phyloP scores from a whole-genome alignment of 2,888 invertebrate genomes.

The Trileptium ribeirensis region DNA sequence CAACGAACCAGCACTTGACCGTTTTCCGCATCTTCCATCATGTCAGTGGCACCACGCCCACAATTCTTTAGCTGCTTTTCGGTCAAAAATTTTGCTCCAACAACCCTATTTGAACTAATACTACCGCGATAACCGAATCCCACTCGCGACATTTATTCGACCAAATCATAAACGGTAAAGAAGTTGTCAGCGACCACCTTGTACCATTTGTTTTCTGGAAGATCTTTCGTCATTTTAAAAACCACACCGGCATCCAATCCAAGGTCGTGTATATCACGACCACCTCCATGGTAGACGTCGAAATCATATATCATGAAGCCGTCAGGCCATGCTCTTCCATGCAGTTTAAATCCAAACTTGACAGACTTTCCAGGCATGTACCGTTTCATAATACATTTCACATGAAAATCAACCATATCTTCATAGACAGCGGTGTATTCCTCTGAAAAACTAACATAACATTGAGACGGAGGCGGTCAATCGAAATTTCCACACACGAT shows the following conservation, averaged over 20 bases:
- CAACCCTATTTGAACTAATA: not conserved
- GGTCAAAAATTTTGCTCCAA: not conserved
- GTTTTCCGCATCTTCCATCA: not conserved
- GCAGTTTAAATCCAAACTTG: not conserved
- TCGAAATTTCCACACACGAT: slow-evolving; percentile 14
- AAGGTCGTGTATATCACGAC: not conserved
- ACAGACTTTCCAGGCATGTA: no score
- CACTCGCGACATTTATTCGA: not conserved
- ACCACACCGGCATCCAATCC: not conserved
- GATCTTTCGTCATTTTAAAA: not conserved
- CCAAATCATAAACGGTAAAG: not conserved
- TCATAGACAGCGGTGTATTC: slow-evolving; percentile 16
- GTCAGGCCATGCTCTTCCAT: not conserved
- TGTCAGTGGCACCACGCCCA: not conserved
- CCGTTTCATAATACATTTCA: no score
- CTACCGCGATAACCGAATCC: not conserved
- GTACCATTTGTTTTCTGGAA: not conserved
- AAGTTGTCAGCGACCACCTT: not conserved
- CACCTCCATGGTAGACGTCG: not conserved
- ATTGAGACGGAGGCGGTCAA: not conserved
- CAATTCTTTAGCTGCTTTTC: not conserved
- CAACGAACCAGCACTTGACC: not conserved
- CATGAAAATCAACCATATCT: not conserved
- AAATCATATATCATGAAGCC: not conserved
- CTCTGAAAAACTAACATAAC: not conserved